Conservation (phyloP, 1,140 invertebrate species). For the Drosophila ambigua region DNA sequence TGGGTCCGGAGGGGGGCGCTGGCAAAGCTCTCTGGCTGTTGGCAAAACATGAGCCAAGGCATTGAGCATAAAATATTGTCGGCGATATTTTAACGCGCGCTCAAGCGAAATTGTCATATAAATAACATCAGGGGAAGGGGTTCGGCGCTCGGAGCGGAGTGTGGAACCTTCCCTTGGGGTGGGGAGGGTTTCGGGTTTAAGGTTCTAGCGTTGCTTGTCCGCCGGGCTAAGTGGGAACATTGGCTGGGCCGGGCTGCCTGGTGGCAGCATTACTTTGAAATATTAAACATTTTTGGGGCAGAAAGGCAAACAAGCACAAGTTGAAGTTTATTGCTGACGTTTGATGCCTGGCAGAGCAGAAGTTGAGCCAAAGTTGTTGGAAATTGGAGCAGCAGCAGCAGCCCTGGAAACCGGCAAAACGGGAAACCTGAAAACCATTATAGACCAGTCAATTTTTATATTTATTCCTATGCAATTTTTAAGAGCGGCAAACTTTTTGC, state of each 20-base stretch:
- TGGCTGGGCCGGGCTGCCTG: conserved; percentile 3
- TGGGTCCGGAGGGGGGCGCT: background rate
- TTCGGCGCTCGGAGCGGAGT: background rate
- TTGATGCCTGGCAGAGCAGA: conserved; percentile 13
- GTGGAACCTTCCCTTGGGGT: too few relatives aligned
- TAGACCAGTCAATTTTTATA: conserved; percentile 10
- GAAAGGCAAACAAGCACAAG: conserved; percentile 54
- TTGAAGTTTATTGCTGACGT: conserved; percentile 72
- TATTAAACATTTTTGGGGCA: conserved; percentile 69
- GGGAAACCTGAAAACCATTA: conserved; percentile 45
- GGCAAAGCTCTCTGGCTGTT: conserved; percentile 53
- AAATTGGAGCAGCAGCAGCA: conserved; percentile 18
- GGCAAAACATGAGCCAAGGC: conserved; percentile 75
- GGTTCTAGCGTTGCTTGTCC: conserved; percentile 11
- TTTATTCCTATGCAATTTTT: conserved; percentile 41
- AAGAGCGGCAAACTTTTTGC: conserved; percentile 38
- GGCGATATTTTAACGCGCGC: conserved; percentile 79
- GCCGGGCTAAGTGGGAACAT: conserved; percentile 20
- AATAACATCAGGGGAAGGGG: conserved; percentile 62
- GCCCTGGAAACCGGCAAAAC: conserved; percentile 19
- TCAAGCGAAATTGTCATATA: conserved; percentile 82
- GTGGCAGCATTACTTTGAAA: conserved; percentile 70
- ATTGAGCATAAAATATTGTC: conserved; percentile 79
- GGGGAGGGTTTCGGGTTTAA: conserved; percentile 18
- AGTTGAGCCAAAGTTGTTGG: conserved; percentile 28